Evolutionary conservation across 2,888 invertebrate species (phyloP).

Genomic region (Drosophila kanekoi): DNA sequence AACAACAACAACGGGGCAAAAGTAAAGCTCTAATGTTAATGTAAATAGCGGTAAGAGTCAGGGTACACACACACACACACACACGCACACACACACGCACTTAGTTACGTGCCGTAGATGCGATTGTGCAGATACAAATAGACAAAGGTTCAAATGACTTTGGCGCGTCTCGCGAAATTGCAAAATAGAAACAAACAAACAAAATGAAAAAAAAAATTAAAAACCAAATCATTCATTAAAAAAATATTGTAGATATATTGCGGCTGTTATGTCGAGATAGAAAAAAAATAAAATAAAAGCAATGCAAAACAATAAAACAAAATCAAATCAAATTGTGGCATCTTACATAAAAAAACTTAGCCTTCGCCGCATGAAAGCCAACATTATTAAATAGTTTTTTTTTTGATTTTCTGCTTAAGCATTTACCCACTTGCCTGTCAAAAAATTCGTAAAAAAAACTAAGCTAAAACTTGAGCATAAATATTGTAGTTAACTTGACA

Average conservation of each 20-base stretch:
- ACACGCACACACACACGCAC: conserved; percentile 41
- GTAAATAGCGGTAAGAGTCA: conserved; percentile 80
- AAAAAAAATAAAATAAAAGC: conserved; percentile 23
- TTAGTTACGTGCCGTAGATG: conserved; percentile 74
- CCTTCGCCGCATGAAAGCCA: conserved; percentile 67
- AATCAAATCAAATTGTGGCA: conserved; percentile 75
- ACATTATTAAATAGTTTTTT: conserved; percentile 23
- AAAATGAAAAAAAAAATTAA: conserved; percentile 45
- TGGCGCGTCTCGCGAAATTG: conserved; percentile 62
- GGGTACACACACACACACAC: conserved; percentile 29
- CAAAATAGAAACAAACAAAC: conserved; percentile 40
- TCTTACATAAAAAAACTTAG: conserved; percentile 75
- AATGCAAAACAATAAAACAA: conserved; percentile 44
- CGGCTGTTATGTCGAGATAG: conserved; percentile 34
- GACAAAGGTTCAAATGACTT: conserved; percentile 68
- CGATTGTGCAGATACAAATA: conserved; percentile 64
- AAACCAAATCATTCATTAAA: conserved; percentile 70
- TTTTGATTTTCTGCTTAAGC: conserved; percentile 34
- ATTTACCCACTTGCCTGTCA: conserved; percentile 64
- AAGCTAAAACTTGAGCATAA: conserved; percentile 14
- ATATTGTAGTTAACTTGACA: conserved; percentile 20
- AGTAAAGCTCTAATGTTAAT: conserved; percentile 78
- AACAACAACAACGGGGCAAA: conserved; percentile 45
- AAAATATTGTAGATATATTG: conserved; percentile 46
- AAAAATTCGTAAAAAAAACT: conserved; percentile 17